phyloP scores from a whole-genome alignment of 1,140 invertebrate genomes.

The Drosophila triauraria region DNA sequence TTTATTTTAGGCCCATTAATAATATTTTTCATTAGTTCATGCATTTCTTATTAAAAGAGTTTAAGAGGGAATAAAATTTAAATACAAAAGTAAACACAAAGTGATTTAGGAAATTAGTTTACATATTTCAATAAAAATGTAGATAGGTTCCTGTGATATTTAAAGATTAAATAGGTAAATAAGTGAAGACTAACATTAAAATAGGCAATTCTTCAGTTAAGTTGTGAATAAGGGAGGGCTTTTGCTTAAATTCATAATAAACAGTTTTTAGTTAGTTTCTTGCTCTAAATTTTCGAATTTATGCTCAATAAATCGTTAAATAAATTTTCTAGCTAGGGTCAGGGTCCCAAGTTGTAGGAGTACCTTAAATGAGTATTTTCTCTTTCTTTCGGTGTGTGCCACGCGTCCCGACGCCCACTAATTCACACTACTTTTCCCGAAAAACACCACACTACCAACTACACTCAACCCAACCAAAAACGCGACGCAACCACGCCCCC shows the following conservation, averaged over 20 bases:
- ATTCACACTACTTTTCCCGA: conserved; percentile 18
- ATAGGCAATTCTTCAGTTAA: too few relatives aligned
- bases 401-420: conserved; percentile 37
- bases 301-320: background rate
- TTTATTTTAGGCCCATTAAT: too few relatives aligned
- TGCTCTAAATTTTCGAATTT: background rate
- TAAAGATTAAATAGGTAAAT: too few relatives aligned
- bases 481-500: conserved; percentile 48
- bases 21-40: too few relatives aligned
- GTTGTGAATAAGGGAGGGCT: too few relatives aligned
- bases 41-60: too few relatives aligned
- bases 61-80: background rate
- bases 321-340: background rate
- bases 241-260: background rate
- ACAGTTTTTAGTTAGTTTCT: background rate
- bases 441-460: conserved; percentile 27
- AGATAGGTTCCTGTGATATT: too few relatives aligned
- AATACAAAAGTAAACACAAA: background rate
- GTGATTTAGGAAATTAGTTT: background rate
- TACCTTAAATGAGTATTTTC: conserved; percentile 72
- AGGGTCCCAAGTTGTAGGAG: conserved; percentile 19
- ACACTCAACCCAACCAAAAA: conserved; percentile 22
- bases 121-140: conserved; percentile 6
- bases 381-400: conserved; percentile 66
- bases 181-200: too few relatives aligned